Evolutionary conservation across 2,113 vertebrate species (phyloP).

Genomic region (Hyaena hyaena): DNA sequence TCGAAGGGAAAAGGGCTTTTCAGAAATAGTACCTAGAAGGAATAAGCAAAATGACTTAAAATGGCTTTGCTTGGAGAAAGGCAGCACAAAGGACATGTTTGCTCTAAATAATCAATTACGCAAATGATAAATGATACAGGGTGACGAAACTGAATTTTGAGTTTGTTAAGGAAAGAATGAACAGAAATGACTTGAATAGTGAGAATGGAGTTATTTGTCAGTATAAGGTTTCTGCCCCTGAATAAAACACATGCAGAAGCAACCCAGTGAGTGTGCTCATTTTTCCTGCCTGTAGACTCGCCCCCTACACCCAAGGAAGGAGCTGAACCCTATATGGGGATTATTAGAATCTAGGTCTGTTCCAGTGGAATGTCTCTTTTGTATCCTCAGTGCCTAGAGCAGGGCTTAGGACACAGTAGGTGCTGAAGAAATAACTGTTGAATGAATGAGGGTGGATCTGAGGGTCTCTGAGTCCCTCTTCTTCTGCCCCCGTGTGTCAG

Average conservation of each 20-base stretch:
- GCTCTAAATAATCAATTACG: neutral
- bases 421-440: neutral
- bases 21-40: neutral
- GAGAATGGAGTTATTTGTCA: conserved; percentile 33
- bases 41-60: neutral
- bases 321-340: neutral
- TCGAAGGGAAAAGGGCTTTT: conserved; percentile 24
- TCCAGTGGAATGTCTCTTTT: neutral
- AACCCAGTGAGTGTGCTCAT: neutral
- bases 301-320: neutral
- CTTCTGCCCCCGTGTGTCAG: neutral
- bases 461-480: neutral
- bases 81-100: neutral
- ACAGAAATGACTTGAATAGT: neutral
- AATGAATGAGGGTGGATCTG: neutral
- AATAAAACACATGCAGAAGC: neutral
- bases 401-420: neutral
- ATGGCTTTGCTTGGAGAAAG: conserved; percentile 25
- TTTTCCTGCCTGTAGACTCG: neutral
- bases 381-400: neutral
- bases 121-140: neutral
- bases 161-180: conserved; percentile 43
- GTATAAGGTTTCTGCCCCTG: neutral
- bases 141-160: conserved; percentile 15
- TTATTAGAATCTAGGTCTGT: neutral